Base-by-base conservation (phyloP, 92 coral and sea anemone genomes). In the Metridium senile region DNA sequence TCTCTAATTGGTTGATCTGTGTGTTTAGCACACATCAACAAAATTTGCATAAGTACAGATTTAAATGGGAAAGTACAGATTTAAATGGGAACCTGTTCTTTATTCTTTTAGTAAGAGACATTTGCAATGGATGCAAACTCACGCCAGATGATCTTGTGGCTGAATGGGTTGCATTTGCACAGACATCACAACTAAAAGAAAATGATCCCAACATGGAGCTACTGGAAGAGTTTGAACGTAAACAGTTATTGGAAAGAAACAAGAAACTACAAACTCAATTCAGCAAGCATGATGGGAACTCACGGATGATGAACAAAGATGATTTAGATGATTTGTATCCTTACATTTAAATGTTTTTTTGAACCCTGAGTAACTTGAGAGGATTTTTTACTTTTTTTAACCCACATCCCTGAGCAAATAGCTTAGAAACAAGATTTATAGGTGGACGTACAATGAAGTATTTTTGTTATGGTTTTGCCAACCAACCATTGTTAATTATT, bases 81-180 rank as follows among this genome's bases (percentile, higher is more conserved):
- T n/a, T n/a, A n/a, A 6, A 39, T 39, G 6, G 8, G 13, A 39
- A 39, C 6, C 6, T 39, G 8, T 13, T 4, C 13, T 13, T 4
- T 39, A 4, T 39, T 39, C 8, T 39, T 39, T 39, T 39, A 94
- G 98, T 94, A 70, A 94, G 92, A 84, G 94, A 89, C 35, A 84
- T 94, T 25, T 94, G 97, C 79, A 9, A 25, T 16, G 10, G 54
- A 17, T 72, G 79, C 72, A 81, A 74, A 33, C 71, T 89, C 72
- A 61, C 51, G 16, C 93, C 97, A 17, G 43, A 66, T 1, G 88
- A 82, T 33, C 57, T 94, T 9, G 88, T 88, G 13, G 89, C 83
- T 20, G 97, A 87, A 79, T 94, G 98, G 98, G 70, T 94, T 21
- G 88, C 98, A 6, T 78, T 88, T 75, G 84, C 86, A 0, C 78